Percentiles rank a stretch among this genome's conserved stretches.
Conservation (phyloP, 2,888 invertebrate species). For the Erpobdella octoculata region DNA sequence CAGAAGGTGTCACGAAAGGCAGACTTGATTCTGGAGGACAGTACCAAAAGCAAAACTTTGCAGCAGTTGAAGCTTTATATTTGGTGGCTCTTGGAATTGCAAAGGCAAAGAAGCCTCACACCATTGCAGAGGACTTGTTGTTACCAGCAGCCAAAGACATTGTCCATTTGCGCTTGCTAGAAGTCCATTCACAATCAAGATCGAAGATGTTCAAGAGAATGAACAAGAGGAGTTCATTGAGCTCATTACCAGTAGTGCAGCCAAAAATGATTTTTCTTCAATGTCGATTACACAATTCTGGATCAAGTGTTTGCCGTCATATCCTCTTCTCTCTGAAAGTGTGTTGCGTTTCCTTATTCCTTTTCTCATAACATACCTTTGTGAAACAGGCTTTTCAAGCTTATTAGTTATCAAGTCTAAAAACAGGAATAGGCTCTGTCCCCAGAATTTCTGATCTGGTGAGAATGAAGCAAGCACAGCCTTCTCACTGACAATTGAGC, state of each 20-base stretch:
- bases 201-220: constrained; percentile 15
- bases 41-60: constrained; percentile 11
- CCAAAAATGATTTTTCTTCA: constrained; percentile 2
- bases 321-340: constrained; percentile 5
- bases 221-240: constrained; percentile 17
- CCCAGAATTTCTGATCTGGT: constrained; percentile 13
- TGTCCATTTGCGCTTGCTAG: constrained; percentile 24
- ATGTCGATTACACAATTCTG: constrained; percentile 9
- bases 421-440: not conserved
- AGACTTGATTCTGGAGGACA: constrained; percentile 15
- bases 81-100: constrained; percentile 21
- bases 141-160: constrained; percentile 11
- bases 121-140: constrained; percentile 19
- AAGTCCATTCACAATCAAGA: constrained; percentile 22
- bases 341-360: constrained; percentile 20
- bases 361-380: constrained; percentile 17
- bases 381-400: constrained; percentile 21
- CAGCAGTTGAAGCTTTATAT: constrained; percentile 20
- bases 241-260: not conserved
- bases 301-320: constrained; percentile 18
- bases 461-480: constrained; percentile 17
- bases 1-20: constrained; percentile 21
- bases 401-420: constrained; percentile 14
- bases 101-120: constrained; percentile 18
- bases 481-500: not conserved